phyloP scores from a whole-genome alignment of 2,113 vertebrate species.

The Platycercus adscitus region DNA sequence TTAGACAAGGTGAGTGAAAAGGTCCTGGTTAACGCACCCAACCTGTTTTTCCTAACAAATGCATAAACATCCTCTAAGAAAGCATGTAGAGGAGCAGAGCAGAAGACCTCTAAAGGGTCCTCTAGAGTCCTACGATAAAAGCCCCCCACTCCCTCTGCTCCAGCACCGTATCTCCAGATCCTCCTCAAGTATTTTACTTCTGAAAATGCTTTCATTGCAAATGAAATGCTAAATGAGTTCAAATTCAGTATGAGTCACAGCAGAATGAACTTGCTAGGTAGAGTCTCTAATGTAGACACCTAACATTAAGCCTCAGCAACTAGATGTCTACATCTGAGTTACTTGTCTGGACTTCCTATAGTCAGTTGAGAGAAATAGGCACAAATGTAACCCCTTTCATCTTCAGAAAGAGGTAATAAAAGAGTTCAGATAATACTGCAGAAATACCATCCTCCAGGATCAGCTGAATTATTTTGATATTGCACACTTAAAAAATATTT shows the following conservation, averaged over 20 bases:
- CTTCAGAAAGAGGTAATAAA: neutral
- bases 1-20: conserved; percentile 33
- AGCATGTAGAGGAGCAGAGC: neutral
- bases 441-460: neutral
- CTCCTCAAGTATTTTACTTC: neutral
- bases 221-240: neutral
- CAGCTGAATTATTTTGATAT: neutral
- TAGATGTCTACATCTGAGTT: neutral
- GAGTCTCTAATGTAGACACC: neutral
- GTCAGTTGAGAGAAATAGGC: neutral
- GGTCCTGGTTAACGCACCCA: conserved; percentile 11
- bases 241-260: neutral
- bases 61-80: neutral
- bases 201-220: neutral
- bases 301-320: neutral
- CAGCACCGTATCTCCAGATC: neutral
- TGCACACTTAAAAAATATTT: neutral
- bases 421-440: neutral
- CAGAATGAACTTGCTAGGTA: neutral
- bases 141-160: neutral
- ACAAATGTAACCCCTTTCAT: neutral
- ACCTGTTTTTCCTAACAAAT: conserved; percentile 1
- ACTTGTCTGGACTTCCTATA: neutral
- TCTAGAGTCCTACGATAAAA: neutral
- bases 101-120: neutral